Percentiles rank a stretch among this genome's conserved stretches.
Evolutionary conservation across 2,113 vertebrate genomes (phyloP).

Genomic region (Malurus alboscapulatus): DNA sequence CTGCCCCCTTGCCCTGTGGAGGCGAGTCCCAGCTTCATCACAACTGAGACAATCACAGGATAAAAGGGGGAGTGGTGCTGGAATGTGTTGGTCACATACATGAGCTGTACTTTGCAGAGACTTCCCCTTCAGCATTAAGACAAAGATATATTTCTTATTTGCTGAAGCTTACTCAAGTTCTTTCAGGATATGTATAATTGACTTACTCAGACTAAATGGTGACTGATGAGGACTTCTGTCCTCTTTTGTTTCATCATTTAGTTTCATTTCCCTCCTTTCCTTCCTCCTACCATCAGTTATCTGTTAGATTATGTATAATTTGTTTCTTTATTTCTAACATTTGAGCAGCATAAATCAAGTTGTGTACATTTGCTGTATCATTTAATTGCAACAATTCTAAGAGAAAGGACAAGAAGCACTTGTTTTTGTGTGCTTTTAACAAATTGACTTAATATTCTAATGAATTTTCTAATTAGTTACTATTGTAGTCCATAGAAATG

Average conservation of each 20-base stretch:
- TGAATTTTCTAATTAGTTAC: neutral
- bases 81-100: neutral
- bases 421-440: neutral
- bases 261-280: neutral
- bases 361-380: neutral
- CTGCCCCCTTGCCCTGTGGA: neutral
- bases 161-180: neutral
- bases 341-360: neutral
- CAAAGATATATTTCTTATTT: neutral
- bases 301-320: neutral
- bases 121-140: neutral
- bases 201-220: neutral
- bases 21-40: neutral
- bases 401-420: neutral
- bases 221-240: neutral
- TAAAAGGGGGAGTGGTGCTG: neutral
- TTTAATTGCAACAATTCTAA: neutral
- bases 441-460: neutral
- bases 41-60: neutral
- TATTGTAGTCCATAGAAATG: neutral
- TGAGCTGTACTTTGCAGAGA: neutral
- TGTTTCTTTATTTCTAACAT: neutral
- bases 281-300: neutral
- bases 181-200: neutral
- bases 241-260: neutral